phyloP scores from a whole-genome alignment of 2,797 vertebrate species.

The Heliangelus exortis region DNA sequence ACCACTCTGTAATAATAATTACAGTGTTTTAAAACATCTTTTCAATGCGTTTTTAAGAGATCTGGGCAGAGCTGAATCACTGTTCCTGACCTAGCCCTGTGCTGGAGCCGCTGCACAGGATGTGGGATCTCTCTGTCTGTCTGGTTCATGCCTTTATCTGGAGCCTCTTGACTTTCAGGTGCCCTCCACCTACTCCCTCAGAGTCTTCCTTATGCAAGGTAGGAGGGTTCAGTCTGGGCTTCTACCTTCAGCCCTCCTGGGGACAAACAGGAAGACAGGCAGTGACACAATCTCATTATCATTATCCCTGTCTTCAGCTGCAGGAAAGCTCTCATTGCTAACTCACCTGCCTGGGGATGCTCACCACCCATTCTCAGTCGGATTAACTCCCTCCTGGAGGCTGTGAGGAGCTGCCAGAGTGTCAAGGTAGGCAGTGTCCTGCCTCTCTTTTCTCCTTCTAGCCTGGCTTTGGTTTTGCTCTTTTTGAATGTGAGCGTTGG shows the following conservation, averaged over 20 bases:
- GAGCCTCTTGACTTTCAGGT: not conserved
- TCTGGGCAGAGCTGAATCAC: not conserved
- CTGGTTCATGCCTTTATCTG: not conserved
- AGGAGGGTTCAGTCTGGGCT: not conserved
- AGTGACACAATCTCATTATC: not conserved
- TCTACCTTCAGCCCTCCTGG: not conserved
- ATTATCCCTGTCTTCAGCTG: not conserved
- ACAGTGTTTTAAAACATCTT: not conserved
- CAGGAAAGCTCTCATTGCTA: not conserved
- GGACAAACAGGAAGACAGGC: not conserved
- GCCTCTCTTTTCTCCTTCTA: not conserved
- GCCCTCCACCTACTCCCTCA: not conserved
- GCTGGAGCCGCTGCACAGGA: fast-evolving
- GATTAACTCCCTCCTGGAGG: not conserved
- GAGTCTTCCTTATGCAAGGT: not conserved
- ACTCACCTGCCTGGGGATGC: not conserved
- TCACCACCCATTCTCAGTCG: not conserved
- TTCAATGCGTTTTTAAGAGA: not conserved
- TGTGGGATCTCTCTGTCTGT: not conserved
- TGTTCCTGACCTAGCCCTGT: not conserved
- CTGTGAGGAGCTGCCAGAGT: not conserved
- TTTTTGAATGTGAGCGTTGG: not conserved
- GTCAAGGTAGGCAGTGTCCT: not conserved
- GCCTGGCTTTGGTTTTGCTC: not conserved
- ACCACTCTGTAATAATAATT: not conserved